Base-by-base conservation (phyloP, 2,113 vertebrate genomes). In the Leiothrix lutea region DNA sequence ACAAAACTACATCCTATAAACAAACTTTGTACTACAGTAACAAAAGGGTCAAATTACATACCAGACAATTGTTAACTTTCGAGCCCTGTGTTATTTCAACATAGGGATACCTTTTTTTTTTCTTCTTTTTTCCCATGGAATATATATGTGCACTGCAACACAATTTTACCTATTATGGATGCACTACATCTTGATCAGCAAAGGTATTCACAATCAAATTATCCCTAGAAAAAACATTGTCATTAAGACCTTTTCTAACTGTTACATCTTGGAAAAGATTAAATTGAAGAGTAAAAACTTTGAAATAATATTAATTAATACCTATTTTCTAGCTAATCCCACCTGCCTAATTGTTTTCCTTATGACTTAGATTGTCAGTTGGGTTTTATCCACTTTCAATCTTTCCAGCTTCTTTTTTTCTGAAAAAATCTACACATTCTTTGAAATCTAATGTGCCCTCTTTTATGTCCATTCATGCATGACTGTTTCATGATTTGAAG, bases 91-190 rank as follows among this genome's bases (percentile, higher is more conserved):
- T 31, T 84, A 45, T 71, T 86, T 84, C 57, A 79, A 22, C 11
- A 14, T 8, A 54, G 1, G 5, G 3, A 31, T 4, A 13, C 2
- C 18, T 3, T 21, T 4, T 29, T 3, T 21, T 4, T 29, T 28
- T 31, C 14, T 25, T n/a, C 14, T 28, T 65, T 66, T 44, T 20
- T 66, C 16, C 29, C 17, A 29, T 60, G 11, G 10, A 81, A 90
- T 57, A 57, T 40, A n/a, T 24, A 53, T 44, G 9, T 4, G 2
- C 35, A 51, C 12, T 21, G 40, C 33, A 77, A 35, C 11, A 47
- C 10, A 38, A 11, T 88, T 60, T 75, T 40, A 28, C 13, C 6
- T 65, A 6, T 67, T 72, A 26, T 20, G 24, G 19, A 47, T 64
- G 19, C 12, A 38, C 12, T 54, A 14, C 5, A 13, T 38, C 48